phyloP scores from a whole-genome alignment of 2,888 invertebrate species.

The Monoplex corrugatus region DNA sequence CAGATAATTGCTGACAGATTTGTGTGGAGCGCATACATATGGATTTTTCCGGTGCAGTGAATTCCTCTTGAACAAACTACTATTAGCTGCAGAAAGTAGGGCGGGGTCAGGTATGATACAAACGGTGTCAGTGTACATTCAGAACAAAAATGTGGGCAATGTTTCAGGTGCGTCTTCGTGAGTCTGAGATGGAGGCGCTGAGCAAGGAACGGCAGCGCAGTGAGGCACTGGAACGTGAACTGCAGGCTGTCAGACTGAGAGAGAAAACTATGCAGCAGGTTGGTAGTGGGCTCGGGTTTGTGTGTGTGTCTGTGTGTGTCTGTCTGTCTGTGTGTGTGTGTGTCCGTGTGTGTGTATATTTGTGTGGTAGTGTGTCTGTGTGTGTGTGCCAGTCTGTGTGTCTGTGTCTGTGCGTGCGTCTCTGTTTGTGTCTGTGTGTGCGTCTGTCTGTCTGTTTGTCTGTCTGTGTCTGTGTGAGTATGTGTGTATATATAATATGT shows the following conservation, averaged over 20 bases:
- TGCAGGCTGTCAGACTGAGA: constrained; percentile 81
- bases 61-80: no score
- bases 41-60: no score
- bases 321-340: background rate
- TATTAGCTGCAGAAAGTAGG: no score
- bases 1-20: no score
- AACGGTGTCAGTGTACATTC: no score
- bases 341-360: background rate
- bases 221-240: constrained; percentile 79
- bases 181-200: constrained; percentile 83
- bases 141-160: no score
- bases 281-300: background rate
- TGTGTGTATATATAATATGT: no score
- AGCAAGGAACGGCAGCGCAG: constrained; percentile 79
- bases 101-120: no score
- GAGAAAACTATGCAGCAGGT: constrained; percentile 78
- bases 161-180: constrained; percentile 69
- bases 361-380: background rate
- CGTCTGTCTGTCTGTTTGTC: background rate
- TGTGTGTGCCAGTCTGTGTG: background rate
- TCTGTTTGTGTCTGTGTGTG: background rate
- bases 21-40: no score
- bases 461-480: background rate
- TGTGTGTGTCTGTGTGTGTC: background rate
- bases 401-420: background rate